Conservation (phyloP, 2,888 invertebrate species). For the Scaptomyza polygonia region DNA sequence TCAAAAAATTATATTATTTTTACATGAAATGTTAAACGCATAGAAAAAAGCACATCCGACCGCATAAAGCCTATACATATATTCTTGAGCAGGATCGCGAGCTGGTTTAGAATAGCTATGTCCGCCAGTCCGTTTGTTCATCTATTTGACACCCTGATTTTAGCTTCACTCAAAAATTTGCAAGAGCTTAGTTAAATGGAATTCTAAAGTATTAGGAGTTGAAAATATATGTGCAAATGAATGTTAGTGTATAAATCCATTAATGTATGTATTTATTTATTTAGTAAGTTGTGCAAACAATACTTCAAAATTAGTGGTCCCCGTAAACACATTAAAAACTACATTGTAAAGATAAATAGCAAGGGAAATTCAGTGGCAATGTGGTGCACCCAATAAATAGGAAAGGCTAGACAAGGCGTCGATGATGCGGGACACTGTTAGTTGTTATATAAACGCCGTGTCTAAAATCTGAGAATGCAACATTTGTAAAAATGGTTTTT, state of each 20-base stretch:
- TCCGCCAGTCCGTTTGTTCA: no score
- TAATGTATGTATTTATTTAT: conserved; percentile 52
- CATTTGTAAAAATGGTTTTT: no score
- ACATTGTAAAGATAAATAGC: conserved; percentile 44
- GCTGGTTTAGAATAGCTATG: no score
- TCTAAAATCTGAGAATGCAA: conserved; percentile 75
- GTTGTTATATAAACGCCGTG: conserved; percentile 53
- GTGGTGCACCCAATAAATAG: conserved; percentile 4
- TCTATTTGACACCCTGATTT: no score
- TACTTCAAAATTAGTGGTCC: conserved; percentile 69
- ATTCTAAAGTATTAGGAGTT: background rate
- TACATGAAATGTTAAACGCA: no score
- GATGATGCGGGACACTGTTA: conserved; percentile 7
- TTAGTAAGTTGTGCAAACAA: conserved; percentile 51
- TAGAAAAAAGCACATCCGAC: no score
- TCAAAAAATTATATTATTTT: no score
- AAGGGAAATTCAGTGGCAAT: conserved; percentile 20
- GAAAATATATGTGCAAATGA: conserved; percentile 37
- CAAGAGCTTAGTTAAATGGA: background rate
- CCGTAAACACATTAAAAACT: conserved; percentile 54
- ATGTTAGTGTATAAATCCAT: background rate
- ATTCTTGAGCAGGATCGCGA: no score
- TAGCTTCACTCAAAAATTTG: no score
- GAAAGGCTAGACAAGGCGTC: background rate
- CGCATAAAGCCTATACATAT: no score